Evolutionary conservation across 2,113 vertebrate genomes (phyloP), one percentile per base, ranked within the genome.

Genomic region (Tinamus guttatus): DNA sequence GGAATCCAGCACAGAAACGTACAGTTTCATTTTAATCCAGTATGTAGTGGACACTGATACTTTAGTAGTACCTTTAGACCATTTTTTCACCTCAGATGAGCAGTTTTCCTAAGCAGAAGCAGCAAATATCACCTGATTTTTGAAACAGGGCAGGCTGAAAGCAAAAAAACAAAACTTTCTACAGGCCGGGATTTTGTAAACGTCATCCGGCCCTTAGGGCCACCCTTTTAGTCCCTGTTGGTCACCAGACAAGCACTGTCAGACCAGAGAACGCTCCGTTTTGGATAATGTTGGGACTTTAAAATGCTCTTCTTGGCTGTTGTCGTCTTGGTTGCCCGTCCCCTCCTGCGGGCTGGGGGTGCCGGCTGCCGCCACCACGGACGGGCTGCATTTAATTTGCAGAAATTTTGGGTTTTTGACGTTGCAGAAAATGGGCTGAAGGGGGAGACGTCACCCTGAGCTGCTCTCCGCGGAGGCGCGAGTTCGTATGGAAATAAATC

Each of bases 1-100:
- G 51, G 30, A 41, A 16, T 38, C 13, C 1, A 38, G 78, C 62
- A 6, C 13, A 36, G 51, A 4, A 32, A 10, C 9, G 3, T 1
- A 7, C 14, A 2, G 0, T 59, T 36, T 15, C 8, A 1, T 11
- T 25, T 25, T 6, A 2, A 13, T 11, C 0, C 3, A 2, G 19
- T 5, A 17, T 14, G 47, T 3, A 4, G 63, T 1, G 28, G 67
- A 3, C 68, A 83, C 68, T 30, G 21, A 8, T 19, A 16, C 45
- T 47, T 47, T 47, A 0, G 28, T 19, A 27, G n/a, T n/a, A n/a
- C 3, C 25, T 7, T n/a, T 7, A 24, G 38, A 24, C 25, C 15
- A 1, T 22, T 36, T 51, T 49, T 67, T 60, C 43, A 18, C 52
- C 30, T 30, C n/a, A 36, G 59, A 34, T 22, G 59, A 15, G n/a